Conservation (phyloP, 1,140 invertebrate genomes). For the Lepidurus apus region DNA sequence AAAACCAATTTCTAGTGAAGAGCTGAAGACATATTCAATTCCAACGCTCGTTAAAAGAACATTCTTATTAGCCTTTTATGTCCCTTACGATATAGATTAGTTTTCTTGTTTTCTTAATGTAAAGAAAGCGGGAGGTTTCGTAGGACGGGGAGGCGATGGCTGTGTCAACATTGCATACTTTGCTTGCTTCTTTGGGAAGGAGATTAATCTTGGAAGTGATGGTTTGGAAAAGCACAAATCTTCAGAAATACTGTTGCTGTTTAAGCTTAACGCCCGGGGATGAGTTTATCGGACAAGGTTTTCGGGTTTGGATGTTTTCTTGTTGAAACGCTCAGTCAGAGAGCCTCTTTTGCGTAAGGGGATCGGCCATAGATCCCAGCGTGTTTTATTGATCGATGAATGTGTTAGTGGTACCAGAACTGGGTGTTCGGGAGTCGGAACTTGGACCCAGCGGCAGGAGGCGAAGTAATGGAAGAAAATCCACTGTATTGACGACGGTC, state of each 20-base stretch:
- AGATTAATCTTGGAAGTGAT: neutral
- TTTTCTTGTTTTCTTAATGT: too few relatives aligned
- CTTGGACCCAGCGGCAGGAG: too few relatives aligned
- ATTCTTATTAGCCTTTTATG: too few relatives aligned
- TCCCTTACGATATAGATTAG: too few relatives aligned
- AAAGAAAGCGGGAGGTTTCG: neutral
- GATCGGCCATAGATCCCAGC: neutral
- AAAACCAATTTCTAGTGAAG: too few relatives aligned
- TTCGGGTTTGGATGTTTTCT: neutral
- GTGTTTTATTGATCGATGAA: constrained; percentile 10
- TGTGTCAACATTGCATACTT: constrained; percentile 2
- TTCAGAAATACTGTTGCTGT: neutral
- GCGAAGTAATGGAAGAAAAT: too few relatives aligned
- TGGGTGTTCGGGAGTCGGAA: too few relatives aligned
- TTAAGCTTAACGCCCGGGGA: neutral
- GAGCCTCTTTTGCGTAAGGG: neutral
- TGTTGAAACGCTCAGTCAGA: neutral
- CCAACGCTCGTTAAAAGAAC: too few relatives aligned
- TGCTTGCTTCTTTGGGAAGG: neutral
- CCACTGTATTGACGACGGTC: too few relatives aligned
- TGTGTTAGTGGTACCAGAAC: neutral
- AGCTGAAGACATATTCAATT: too few relatives aligned
- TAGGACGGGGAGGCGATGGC: neutral
- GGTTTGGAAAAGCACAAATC: neutral
- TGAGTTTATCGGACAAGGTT: neutral